phyloP scores from a whole-genome alignment of 2,888 invertebrate species.

The Eupithecia centaureata region DNA sequence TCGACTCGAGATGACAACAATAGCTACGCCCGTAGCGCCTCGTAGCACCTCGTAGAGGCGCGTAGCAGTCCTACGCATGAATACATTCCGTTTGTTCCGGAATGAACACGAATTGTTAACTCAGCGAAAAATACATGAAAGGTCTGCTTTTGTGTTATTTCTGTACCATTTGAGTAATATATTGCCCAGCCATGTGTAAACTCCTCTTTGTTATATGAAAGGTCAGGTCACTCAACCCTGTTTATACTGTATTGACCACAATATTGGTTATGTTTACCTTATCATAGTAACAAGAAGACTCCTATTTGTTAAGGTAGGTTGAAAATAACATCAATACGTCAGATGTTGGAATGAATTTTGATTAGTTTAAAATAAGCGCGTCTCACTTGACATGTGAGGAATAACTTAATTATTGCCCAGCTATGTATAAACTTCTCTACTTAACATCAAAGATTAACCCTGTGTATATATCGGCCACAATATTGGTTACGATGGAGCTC shows the following conservation, averaged over 20 bases:
- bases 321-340: no score
- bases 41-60: conserved; percentile 12
- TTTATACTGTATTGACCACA: neutral
- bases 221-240: conserved; percentile 3
- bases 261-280: neutral
- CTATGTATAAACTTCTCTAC: no score
- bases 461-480: neutral
- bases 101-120: conserved; percentile 3
- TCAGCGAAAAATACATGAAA: conserved; percentile 9
- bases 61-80: conserved; percentile 10
- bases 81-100: conserved; percentile 6
- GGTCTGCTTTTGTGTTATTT: conserved; percentile 2
- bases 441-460: neutral
- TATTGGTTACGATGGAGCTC: neutral
- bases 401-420: no score
- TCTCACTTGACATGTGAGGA: no score
- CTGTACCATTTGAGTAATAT: conserved; percentile 9
- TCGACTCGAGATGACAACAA: neutral
- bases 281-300: neutral
- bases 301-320: no score
- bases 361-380: no score
- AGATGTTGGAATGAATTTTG: no score
- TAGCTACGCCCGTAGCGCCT: conserved; percentile 10
- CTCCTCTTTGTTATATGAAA: conserved; percentile 10
- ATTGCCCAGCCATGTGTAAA: conserved; percentile 7